phyloP scores from a whole-genome alignment of 2,797 vertebrate species.

The Schizopygopsis malacanthus region DNA sequence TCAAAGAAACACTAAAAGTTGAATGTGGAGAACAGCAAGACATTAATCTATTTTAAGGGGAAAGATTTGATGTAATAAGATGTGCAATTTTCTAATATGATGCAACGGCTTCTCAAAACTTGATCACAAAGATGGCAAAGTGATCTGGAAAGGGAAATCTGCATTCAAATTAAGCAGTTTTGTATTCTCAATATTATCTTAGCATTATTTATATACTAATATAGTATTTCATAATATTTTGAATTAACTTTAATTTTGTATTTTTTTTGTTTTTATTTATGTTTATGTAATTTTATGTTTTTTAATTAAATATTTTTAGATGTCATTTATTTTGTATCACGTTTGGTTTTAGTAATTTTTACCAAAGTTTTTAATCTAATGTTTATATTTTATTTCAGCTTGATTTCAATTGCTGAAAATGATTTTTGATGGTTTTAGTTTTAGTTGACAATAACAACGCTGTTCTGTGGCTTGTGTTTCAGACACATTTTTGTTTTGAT shows the following conservation, averaged over 20 bases:
- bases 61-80: neutral
- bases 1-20: neutral
- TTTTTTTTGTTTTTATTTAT: neutral
- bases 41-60: neutral
- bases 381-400: neutral
- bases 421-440: neutral
- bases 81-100: neutral
- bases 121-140: neutral
- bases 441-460: neutral
- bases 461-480: neutral
- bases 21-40: neutral
- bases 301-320: neutral
- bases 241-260: neutral
- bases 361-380: neutral
- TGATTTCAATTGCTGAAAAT: neutral
- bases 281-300: neutral
- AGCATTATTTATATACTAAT: neutral
- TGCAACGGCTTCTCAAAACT: neutral
- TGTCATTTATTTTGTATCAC: neutral
- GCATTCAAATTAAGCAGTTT: slow-evolving; percentile 49
- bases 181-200: neutral
- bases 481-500: slow-evolving; percentile 49
- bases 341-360: neutral
- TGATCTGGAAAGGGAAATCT: slow-evolving; percentile 18
- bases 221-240: neutral